Percentiles rank a stretch among this genome's conserved stretches.
These are phyloP conservation scores for Idaea biselata DNA, from an alignment of 2,888 invertebrate genomes.

Conservation along the genomic window DNA sequence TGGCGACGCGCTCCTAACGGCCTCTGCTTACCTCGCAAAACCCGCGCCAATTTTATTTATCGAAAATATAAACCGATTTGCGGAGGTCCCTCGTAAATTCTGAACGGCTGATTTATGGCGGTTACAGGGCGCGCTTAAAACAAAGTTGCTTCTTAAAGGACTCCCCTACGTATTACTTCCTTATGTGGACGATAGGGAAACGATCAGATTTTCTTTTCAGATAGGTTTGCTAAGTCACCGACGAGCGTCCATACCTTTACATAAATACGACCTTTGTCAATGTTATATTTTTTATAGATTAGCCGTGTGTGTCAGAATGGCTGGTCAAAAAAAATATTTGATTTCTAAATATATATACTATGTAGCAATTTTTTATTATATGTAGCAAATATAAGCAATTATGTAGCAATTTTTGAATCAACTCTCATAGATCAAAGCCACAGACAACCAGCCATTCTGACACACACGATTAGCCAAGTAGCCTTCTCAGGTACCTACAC, in stretches of 20 bases:
- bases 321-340: no score
- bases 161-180: conserved; percentile 52
- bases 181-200: conserved; percentile 36
- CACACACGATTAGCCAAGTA: no score
- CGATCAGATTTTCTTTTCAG: conserved; percentile 27
- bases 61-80: conserved; percentile 81
- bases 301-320: no score
- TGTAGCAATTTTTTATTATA: no score
- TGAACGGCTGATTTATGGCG: conserved; percentile 76
- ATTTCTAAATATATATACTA: no score
- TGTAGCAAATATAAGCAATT: no score
- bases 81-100: conserved; percentile 77
- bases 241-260: conserved; percentile 13
- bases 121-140: conserved; percentile 73
- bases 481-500: background rate
- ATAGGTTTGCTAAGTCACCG: conserved; percentile 28
- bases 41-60: conserved; percentile 81
- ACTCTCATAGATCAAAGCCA: no score
- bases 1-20: conserved; percentile 72
- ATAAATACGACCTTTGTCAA: conserved; percentile 5
- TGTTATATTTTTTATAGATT: conserved; percentile 1
- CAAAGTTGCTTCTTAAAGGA: conserved; percentile 71
- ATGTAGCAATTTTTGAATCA: no score
- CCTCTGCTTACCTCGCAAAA: conserved; percentile 80
- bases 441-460: no score